Percentiles rank a stretch among this genome's conserved stretches.
Evolutionary conservation across 2,888 invertebrate genomes (phyloP).

Genomic region (Hirtodrosophila alboralis): DNA sequence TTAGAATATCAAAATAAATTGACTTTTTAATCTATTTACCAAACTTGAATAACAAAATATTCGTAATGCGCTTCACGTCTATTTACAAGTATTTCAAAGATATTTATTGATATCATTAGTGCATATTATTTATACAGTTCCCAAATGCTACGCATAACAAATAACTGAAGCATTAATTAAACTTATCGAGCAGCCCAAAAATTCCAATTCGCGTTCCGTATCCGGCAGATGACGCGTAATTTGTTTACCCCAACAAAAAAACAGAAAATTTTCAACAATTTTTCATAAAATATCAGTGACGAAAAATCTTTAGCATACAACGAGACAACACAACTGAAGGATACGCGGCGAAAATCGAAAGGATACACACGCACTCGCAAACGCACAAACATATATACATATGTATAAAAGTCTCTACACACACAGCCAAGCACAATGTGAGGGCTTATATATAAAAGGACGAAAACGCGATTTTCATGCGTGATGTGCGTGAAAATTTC

Average conservation of each 20-base stretch:
- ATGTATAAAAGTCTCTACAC: slow-evolving; percentile 12
- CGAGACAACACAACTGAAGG: slow-evolving; percentile 17
- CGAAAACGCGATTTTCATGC: slow-evolving; percentile 61
- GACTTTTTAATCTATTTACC: no score
- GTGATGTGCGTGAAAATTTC: slow-evolving; percentile 73
- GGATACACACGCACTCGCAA: slow-evolving; percentile 35
- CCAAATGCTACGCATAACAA: slow-evolving; percentile 31
- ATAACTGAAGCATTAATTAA: slow-evolving; percentile 58
- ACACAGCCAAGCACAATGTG: slow-evolving; percentile 14
- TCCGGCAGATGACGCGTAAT: slow-evolving; percentile 40
- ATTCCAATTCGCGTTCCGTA: slow-evolving; percentile 3
- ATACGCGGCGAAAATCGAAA: slow-evolving; percentile 35
- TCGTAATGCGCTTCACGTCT: neutral
- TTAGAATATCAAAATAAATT: no score
- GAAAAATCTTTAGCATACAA: slow-evolving; percentile 41
- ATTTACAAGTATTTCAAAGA: slow-evolving; percentile 5
- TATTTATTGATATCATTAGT: slow-evolving; percentile 53
- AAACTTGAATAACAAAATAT: no score
- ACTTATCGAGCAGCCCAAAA: slow-evolving; percentile 41
- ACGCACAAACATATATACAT: slow-evolving; percentile 7
- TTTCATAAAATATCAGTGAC: slow-evolving; percentile 58
- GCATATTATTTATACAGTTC: slow-evolving; percentile 30
- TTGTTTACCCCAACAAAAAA: slow-evolving; percentile 43
- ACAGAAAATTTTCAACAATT: slow-evolving; percentile 49
- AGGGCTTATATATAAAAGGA: slow-evolving; percentile 38